A percentile compares a stretch with the other conserved stretches of the same genome.
These are phyloP conservation scores for Drosophila emarginata DNA, from an alignment of 2,888 invertebrate genomes.

Conservation along the genomic window DNA sequence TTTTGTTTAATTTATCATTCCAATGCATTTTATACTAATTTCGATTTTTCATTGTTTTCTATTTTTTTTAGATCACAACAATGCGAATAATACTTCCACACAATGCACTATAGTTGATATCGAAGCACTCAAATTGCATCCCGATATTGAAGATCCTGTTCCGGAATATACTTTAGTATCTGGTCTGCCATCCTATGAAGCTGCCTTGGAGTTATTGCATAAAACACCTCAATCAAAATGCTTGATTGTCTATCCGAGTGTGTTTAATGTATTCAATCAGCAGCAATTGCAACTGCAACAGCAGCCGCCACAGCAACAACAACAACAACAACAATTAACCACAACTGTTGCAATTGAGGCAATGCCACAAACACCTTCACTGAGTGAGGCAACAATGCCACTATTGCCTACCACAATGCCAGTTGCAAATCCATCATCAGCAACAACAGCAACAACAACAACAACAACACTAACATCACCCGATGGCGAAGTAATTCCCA, in stretches of 20 bases:
- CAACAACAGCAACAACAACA: slow-evolving; percentile 32
- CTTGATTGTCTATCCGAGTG: slow-evolving; percentile 79
- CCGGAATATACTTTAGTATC: slow-evolving; percentile 87
- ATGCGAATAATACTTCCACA: slow-evolving; percentile 55
- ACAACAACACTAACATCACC: slow-evolving; percentile 49
- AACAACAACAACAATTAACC: slow-evolving; percentile 18
- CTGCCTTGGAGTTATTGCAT: slow-evolving; percentile 85
- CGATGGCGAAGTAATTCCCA: slow-evolving; percentile 28
- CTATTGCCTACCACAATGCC: slow-evolving; percentile 29
- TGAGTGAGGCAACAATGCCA: slow-evolving; percentile 37
- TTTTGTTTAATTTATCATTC: not conserved
- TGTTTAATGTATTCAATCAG: slow-evolving; percentile 77
- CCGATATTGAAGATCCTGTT: slow-evolving; percentile 83
- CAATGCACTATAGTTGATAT: slow-evolving; percentile 75
- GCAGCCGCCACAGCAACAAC: slow-evolving; percentile 17
- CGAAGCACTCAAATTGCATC: slow-evolving; percentile 80
- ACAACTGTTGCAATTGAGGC: slow-evolving; percentile 22
- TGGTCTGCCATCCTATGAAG: slow-evolving; percentile 86
- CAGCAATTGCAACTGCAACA: slow-evolving; percentile 41
- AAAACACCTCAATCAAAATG: slow-evolving; percentile 79
- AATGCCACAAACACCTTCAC: slow-evolving; percentile 37
- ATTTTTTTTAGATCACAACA: slow-evolving; percentile 59
- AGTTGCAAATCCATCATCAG: slow-evolving; percentile 27
- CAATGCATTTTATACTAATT: slow-evolving; percentile 24
- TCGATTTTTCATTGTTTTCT: slow-evolving; percentile 3